A percentile compares a stretch with the other conserved stretches of the same genome.
Conservation (phyloP, 2,888 invertebrate species). For the Gymnoscelis rufifasciata region DNA sequence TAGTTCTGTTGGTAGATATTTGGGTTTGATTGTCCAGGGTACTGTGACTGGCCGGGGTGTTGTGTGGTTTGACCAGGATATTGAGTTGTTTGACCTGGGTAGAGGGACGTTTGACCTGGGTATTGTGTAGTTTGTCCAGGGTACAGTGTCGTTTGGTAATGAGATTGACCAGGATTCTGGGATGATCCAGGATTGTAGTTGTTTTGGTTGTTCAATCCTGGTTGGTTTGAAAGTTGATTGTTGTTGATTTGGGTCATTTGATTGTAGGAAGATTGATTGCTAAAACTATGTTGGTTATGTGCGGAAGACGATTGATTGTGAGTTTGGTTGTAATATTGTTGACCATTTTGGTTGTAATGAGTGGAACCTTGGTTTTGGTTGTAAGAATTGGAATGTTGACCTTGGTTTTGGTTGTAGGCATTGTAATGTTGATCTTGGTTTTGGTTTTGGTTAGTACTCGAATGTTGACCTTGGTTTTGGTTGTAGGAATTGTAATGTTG, state of each 20-base stretch:
- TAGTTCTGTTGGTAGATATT: not conserved
- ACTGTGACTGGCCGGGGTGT: no score
- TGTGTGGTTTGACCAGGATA: no score
- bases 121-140: no score
- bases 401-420: not conserved
- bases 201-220: no score
- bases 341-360: slow-evolving; percentile 10
- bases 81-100: no score
- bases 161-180: no score
- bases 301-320: not conserved
- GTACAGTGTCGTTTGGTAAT: no score
- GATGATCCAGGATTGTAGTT: no score
- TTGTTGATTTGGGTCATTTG: no score
- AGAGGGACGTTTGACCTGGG: no score
- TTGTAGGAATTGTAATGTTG: not conserved
- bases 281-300: no score
- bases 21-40: not conserved
- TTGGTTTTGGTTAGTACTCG: not conserved
- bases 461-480: not conserved
- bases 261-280: not conserved
- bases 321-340: not conserved
- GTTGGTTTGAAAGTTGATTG: no score
- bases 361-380: slow-evolving; percentile 7
- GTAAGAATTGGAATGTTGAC: not conserved
- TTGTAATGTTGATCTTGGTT: not conserved